Conservation (phyloP, 2,888 invertebrate species). For the Volucella inflata region DNA sequence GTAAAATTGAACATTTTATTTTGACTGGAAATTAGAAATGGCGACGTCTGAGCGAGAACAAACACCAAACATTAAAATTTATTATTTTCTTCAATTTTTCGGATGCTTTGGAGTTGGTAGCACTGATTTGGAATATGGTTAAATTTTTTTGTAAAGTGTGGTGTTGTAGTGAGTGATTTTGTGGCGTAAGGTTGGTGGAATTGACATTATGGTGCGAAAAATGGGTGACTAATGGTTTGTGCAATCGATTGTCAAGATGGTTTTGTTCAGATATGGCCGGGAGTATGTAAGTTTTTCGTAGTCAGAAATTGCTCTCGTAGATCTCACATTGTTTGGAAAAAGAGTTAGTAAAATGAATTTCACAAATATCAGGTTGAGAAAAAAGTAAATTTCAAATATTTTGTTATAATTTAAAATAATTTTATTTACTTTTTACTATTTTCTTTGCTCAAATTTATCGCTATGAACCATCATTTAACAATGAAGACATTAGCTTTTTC, state of each 20-base stretch:
- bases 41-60: constrained; percentile 78
- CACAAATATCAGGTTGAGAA: too few relatives aligned
- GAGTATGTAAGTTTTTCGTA: neutral
- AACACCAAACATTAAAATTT: constrained; percentile 77
- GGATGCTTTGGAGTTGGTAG: constrained; percentile 68
- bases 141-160: constrained; percentile 19
- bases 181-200: constrained; percentile 31
- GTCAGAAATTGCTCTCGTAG: too few relatives aligned
- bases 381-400: too few relatives aligned
- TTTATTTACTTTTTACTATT: too few relatives aligned
- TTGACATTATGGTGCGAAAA: constrained; percentile 10
- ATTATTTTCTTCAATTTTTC: constrained; percentile 70
- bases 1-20: constrained; percentile 76
- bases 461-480: too few relatives aligned
- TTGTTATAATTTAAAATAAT: too few relatives aligned
- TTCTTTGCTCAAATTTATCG: too few relatives aligned
- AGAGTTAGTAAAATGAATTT: too few relatives aligned
- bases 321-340: too few relatives aligned
- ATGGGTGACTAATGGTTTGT: constrained; percentile 5
- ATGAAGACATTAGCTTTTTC: too few relatives aligned
- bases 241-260: neutral
- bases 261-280: constrained; percentile 10
- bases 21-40: constrained; percentile 78
- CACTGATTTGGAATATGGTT: constrained; percentile 32
- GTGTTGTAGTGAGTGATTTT: constrained; percentile 15